A percentile compares a stretch with the other conserved stretches of the same genome.
These are phyloP conservation scores for Drosophila carrolli DNA, from an alignment of 1,140 invertebrate genomes.

Conservation along the genomic window DNA sequence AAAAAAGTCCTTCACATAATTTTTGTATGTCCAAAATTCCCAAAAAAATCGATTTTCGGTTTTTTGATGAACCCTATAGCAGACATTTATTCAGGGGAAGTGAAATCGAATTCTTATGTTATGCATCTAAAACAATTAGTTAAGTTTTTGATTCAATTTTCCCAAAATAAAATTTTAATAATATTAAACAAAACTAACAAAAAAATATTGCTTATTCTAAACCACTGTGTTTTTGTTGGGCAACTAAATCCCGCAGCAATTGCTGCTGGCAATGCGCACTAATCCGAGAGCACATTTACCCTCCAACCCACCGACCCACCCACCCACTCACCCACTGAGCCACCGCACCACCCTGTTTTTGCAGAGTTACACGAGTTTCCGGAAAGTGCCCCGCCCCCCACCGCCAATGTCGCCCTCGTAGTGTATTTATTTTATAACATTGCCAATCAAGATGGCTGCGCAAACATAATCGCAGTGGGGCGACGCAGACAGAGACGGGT, in stretches of 20 bases:
- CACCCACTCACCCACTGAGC: slow-evolving; percentile 15
- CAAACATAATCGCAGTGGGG: slow-evolving; percentile 81
- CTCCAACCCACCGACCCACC: slow-evolving; percentile 24
- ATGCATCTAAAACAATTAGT: too few relatives aligned
- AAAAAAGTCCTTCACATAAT: too few relatives aligned
- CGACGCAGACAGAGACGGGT: slow-evolving; percentile 22
- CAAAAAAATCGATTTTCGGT: too few relatives aligned
- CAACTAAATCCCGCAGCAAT: slow-evolving; percentile 76
- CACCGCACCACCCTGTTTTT: slow-evolving; percentile 10
- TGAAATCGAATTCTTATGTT: too few relatives aligned
- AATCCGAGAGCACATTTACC: slow-evolving; percentile 64
- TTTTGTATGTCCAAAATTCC: too few relatives aligned
- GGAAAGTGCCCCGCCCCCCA: slow-evolving; percentile 29
- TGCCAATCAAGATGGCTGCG: slow-evolving; percentile 84
- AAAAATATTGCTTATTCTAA: too few relatives aligned
- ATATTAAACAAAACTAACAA: background rate
- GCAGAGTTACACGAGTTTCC: slow-evolving; percentile 55
- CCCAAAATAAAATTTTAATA: too few relatives aligned
- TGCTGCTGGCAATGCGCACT: slow-evolving; percentile 72
- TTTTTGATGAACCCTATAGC: too few relatives aligned
- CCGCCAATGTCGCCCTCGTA: slow-evolving; percentile 51
- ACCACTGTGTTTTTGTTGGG: slow-evolving; percentile 23
- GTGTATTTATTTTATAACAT: slow-evolving; percentile 84
- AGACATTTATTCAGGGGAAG: too few relatives aligned
- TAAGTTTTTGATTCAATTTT: too few relatives aligned